Evolutionary conservation across 2,888 invertebrate species (phyloP), one percentile per base, ranked within the genome.

Genomic region (Tinea pellionella): DNA sequence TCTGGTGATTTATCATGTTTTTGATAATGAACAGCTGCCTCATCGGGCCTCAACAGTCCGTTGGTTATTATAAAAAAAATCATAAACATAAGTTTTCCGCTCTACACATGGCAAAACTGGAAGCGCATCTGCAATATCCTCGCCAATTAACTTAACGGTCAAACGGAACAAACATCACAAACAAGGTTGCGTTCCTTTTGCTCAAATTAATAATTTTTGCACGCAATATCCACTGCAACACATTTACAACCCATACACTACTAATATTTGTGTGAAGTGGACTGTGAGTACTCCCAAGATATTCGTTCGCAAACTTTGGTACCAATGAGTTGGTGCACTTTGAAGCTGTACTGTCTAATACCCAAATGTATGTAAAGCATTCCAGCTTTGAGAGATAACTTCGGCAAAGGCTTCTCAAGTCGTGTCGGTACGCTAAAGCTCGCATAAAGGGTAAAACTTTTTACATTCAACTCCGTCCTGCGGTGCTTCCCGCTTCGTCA

Each of bases 391-490:
- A 81, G 75, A 66, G 68, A 71, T 68, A 82, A 83, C 76, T 84
- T 83, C 65, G 71, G 77, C 73, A 80, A 82, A 82, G 78, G 80
- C 76, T 81, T 75, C 80, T 77, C 72, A 77, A 80, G 79, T 76
- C 74, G 71, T 74, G 64, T 72, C 72, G 70, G 70, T 70, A 71
- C 73, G 74, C 77, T 78, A 24, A n/a, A 19, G 32, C 77, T 80
- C 77, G 73, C 73, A 80, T 83, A 79, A 82, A 80, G 80, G 80
- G 83, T 74, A 77, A 80, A 86, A 85, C 77, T 85, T 87, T 87
- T 83, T 81, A 78, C 80, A 80, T 85, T 80, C 78, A 77, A 77
- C 71, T 72, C 77, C 73, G 73, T 73, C 74, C 65, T 74, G 71
- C 73, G 70, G 72, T 70, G 76, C 76, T 77, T 76, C 72, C 69